Percentiles rank a stretch among this genome's conserved stretches.
phyloP scores from a whole-genome alignment of 2,888 invertebrate genomes.

The Sminthurides aquaticus region DNA sequence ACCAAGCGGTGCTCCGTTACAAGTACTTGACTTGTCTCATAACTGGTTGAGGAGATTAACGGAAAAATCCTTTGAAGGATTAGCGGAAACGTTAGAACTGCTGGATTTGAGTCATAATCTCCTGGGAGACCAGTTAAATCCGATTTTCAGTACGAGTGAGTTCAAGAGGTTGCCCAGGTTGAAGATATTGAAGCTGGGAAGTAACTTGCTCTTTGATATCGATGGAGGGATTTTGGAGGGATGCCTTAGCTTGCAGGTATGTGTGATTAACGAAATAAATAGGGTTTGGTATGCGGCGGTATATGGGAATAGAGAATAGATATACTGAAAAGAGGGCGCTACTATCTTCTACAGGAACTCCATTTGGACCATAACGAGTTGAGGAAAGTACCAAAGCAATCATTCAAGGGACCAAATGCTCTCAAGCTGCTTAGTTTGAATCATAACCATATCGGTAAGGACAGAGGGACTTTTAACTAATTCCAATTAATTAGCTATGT shows the following conservation, averaged over 20 bases:
- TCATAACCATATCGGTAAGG: constrained; percentile 72
- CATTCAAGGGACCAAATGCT: constrained; percentile 70
- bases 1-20: constrained; percentile 63
- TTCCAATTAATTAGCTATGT: no score
- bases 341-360: constrained; percentile 60
- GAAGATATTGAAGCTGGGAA: constrained; percentile 67
- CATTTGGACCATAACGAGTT: constrained; percentile 74
- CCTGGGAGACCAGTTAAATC: constrained; percentile 82
- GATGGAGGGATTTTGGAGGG: constrained; percentile 82
- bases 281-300: no score
- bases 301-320: no score
- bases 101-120: constrained; percentile 69
- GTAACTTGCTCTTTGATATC: constrained; percentile 70
- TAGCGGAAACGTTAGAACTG: constrained; percentile 55
- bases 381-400: constrained; percentile 64
- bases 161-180: constrained; percentile 68
- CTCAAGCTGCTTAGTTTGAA: constrained; percentile 65
- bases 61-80: constrained; percentile 50
- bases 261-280: no score
- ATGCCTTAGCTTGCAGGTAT: constrained; percentile 65
- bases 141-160: constrained; percentile 80
- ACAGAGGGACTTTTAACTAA: no score
- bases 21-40: constrained; percentile 70
- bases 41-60: constrained; percentile 72
- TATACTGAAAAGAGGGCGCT: no score